phyloP scores from a whole-genome alignment of 2,797 vertebrate species.

The Ptychadena robeensis region DNA sequence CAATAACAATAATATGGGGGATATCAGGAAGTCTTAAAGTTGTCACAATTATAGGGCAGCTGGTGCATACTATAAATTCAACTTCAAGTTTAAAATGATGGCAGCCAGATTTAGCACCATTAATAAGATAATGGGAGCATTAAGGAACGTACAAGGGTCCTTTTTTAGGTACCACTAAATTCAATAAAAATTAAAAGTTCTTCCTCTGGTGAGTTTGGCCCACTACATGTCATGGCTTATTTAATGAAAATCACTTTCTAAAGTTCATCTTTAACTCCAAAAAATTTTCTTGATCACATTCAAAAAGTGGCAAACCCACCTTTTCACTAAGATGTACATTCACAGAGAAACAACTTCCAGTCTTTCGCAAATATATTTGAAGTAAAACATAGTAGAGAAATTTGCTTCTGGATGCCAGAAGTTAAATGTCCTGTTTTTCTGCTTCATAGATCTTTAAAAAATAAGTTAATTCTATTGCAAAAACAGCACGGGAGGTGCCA shows the following conservation, averaged over 20 bases:
- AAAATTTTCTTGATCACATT: background rate
- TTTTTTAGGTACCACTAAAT: background rate
- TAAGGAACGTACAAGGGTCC: background rate
- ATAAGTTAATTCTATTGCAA: background rate
- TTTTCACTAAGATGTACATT: background rate
- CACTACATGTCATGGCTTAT: too few relatives aligned
- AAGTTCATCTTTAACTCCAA: too few relatives aligned
- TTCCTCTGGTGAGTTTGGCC: too few relatives aligned
- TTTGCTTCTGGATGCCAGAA: constrained; percentile 33
- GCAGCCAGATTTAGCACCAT: background rate
- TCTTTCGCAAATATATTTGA: background rate
- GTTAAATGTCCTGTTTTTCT: background rate
- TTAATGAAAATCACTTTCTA: too few relatives aligned
- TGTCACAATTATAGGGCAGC: too few relatives aligned
- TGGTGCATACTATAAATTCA: background rate
- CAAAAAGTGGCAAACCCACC: background rate
- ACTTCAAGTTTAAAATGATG: background rate
- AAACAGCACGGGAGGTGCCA: background rate
- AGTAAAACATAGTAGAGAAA: background rate
- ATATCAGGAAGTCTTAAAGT: too few relatives aligned
- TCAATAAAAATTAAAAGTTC: too few relatives aligned
- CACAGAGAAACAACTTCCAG: background rate
- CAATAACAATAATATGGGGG: too few relatives aligned
- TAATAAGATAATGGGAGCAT: background rate
- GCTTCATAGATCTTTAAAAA: too few relatives aligned